Conservation (phyloP, 1,140 invertebrate species). For the Tetranychus urticae region DNA sequence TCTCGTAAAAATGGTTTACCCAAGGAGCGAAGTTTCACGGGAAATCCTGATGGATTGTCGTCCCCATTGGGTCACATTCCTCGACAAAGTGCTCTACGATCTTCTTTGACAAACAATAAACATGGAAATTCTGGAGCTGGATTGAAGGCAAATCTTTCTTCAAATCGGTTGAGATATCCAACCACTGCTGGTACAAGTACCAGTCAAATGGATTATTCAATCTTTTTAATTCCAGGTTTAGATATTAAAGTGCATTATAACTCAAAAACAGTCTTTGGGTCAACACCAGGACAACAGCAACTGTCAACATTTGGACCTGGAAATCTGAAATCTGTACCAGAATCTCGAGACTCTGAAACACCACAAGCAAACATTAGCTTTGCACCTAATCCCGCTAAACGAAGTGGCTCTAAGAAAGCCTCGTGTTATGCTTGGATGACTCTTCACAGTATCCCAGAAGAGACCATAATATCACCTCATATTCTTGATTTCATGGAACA, state of each 20-base stretch:
- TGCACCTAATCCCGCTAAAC: background rate
- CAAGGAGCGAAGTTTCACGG: conserved; percentile 42
- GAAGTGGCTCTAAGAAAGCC: conserved; percentile 51
- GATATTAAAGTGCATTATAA: conserved; percentile 68
- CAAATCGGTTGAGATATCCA: background rate
- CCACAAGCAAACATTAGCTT: no score
- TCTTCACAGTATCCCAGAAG: conserved; percentile 78
- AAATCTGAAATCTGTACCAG: background rate
- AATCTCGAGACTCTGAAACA: background rate
- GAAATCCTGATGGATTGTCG: conserved; percentile 19
- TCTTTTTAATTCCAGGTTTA: conserved; percentile 80
- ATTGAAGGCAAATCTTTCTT: background rate
- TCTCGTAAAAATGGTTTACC: conserved; percentile 19
- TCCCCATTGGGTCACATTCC: background rate
- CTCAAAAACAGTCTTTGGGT: conserved; percentile 13
- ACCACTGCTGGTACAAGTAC: background rate
- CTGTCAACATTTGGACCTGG: background rate
- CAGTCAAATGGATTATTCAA: conserved; percentile 38
- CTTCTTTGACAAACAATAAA: background rate
- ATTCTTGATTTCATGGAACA: conserved; percentile 84
- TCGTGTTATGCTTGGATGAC: conserved; percentile 86
- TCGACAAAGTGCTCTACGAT: background rate
- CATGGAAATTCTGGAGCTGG: background rate
- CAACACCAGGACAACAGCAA: background rate
- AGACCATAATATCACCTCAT: conserved; percentile 79